A percentile compares a stretch with the other conserved stretches of the same genome.
Conservation (phyloP, 2,113 vertebrate genomes). For the Pogonocichla stellata region DNA sequence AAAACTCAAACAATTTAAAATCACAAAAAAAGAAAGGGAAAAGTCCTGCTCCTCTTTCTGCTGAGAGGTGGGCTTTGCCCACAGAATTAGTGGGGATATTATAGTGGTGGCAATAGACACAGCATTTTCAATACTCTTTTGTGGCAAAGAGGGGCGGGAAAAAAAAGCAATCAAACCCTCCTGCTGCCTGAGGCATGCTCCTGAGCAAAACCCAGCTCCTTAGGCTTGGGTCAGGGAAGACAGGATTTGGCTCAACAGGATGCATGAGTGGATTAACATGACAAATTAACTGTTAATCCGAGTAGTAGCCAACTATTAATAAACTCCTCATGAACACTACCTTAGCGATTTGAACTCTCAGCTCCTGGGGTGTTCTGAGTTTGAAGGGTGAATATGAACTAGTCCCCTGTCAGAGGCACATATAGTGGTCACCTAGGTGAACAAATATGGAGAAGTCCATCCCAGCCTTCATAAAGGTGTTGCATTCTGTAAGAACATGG, state of each 20-base stretch:
- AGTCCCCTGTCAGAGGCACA: neutral
- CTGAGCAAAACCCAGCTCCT: neutral
- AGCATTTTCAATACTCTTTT: neutral
- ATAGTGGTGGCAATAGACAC: neutral
- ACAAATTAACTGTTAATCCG: constrained; percentile 57
- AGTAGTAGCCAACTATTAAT: constrained; percentile 35
- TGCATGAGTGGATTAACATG: constrained; percentile 26
- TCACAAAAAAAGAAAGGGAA: neutral
- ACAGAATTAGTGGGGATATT: neutral
- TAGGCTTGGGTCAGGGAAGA: neutral
- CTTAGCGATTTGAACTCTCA: constrained; percentile 1
- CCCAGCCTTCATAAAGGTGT: neutral
- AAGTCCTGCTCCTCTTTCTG: neutral
- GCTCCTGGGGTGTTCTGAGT: neutral
- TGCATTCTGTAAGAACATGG: accelerated
- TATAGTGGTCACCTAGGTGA: neutral
- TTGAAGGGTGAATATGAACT: neutral
- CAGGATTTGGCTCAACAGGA: constrained; percentile 27
- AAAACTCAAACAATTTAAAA: neutral
- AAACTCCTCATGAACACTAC: constrained; percentile 14
- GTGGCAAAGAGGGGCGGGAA: neutral
- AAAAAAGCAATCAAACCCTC: neutral
- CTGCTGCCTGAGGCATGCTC: neutral
- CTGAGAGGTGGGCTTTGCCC: neutral
- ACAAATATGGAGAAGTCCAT: neutral